A percentile compares a stretch with the other conserved stretches of the same genome.
Conservation (phyloP, 2,113 vertebrate species). For the Chitala chitala region DNA sequence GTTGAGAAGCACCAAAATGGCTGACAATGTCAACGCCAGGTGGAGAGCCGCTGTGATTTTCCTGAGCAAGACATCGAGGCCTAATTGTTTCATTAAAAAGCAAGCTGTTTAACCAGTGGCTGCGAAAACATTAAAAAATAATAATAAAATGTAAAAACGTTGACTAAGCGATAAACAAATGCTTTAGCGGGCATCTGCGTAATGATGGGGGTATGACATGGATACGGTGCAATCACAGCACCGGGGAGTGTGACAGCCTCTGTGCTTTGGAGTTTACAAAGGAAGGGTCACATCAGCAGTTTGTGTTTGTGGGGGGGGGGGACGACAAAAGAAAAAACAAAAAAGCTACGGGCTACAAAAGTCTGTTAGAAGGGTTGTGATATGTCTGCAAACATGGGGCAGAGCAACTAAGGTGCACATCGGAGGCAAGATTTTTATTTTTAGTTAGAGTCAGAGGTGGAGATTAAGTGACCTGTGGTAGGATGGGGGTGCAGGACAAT, state of each 20-base stretch:
- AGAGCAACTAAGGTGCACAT: too few relatives aligned
- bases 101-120: not conserved
- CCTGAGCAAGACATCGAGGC: not conserved
- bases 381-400: too few relatives aligned
- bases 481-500: not conserved
- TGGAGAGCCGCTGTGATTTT: not conserved
- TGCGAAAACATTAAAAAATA: not conserved
- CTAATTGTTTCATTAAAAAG: constrained; percentile 2
- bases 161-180: not conserved
- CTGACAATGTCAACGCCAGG: not conserved
- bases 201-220: not conserved
- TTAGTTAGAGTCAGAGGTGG: too few relatives aligned
- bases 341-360: too few relatives aligned
- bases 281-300: too few relatives aligned
- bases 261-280: too few relatives aligned
- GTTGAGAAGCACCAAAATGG: not conserved
- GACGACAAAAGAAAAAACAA: too few relatives aligned
- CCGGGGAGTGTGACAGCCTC: too few relatives aligned
- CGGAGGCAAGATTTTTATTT: too few relatives aligned
- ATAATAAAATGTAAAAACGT: not conserved
- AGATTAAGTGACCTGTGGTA: not conserved
- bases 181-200: not conserved
- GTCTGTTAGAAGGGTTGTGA: too few relatives aligned
- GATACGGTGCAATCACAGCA: not conserved
- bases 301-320: too few relatives aligned